Evolutionary conservation across 1,140 invertebrate genomes (phyloP), one percentile per base, ranked within the genome.

Genomic region (Bombus balteatus): DNA sequence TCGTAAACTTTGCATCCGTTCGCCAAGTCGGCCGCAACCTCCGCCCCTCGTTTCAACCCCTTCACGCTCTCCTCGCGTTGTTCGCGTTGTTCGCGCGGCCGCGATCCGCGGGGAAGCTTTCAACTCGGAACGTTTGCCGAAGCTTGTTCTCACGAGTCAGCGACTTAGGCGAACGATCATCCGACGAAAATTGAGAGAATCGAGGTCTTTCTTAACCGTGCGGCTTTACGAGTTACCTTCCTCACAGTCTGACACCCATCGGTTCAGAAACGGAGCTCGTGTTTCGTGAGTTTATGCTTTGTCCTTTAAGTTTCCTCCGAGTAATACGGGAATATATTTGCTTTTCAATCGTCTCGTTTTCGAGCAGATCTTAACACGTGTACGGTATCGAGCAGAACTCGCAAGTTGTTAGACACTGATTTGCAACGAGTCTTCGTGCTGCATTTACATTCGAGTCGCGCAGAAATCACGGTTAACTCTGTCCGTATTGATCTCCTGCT

Each of bases 1-100:
- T 86, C 62, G 73, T 74, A 65, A 86, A 86, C 72, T 82, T 86
- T 53, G 80, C 85, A 76, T 83, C 80, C 85, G 85, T 82, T 74
- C 80, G 72, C 71, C 85, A 70, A 83, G 71, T 82, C 78, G 71
- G 22, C 47, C 65, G 41, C 72, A 12, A 43, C 28, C 13, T 53
- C 70, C 34, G 25, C 28, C 4, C 25, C 37, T 9, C 22, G 13
- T 43, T 22, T 8, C 13, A n/a, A 9, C 41, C 70, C 22, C 9
- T 28, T 22, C 43, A 13, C 32, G 68, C 41, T 22, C 25, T 10
- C 10, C 5, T 8, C 12, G 9, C 70, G 70, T 13, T 10, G 75
- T 28, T 18, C 70, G n/a, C 81, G 83, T 59, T 28, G 70, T 43
- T 22, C 66, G 32, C 47, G 47, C 47, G 47, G 47, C 15, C 47